Evolutionary conservation across 2,797 vertebrate species (phyloP), one percentile per base, ranked within the genome.

Genomic region (Acropternis orthonyx): DNA sequence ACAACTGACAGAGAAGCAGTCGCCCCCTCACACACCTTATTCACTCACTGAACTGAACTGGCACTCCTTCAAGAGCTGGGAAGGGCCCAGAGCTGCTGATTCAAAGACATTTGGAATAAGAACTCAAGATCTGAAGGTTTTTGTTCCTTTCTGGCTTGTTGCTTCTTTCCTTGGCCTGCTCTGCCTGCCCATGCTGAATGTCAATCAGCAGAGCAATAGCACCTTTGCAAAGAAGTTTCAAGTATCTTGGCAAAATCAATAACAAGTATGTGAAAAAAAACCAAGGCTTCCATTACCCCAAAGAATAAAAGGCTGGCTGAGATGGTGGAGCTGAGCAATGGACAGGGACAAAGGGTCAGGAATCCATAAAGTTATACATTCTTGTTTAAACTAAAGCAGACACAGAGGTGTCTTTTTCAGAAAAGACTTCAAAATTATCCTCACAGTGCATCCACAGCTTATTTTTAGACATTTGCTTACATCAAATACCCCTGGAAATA

Each of bases 21-120:
- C 83, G 12, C 95, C 95, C 94, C 71, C 88, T 1, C 96, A 88
- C 78, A 71, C 96, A 95, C 91, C 92, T 95, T 90, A 87, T 94
- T 96, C 90, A 81, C 86, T 92, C 85, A 36, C 41, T 59, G 91
- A n/a, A 62, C 83, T 69, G 37, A 85, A 94, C 61, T 95, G 94
- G 93, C 91, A 58, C 86, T 94, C 84, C 76, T 92, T 93, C 88
- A 89, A 78, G 92, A 72, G 90, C 44, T 96, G 93, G 81, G 85
- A 95, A 92, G 73, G 55, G 61, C 78, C 75, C 89, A 93, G 84
- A 92, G 90, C 85, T 95, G 81, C 91, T 92, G 89, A 96, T 78
- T 96, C 93, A 96, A 90, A 92, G 89, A 48, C 62, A 56, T 46
- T 87, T 77, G 52, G 84, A 96, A 88, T 30, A 59, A 76, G 65